Evolutionary conservation across 2,797 vertebrate genomes (phyloP).

Genomic region (Triplophysa bombifrons): DNA sequence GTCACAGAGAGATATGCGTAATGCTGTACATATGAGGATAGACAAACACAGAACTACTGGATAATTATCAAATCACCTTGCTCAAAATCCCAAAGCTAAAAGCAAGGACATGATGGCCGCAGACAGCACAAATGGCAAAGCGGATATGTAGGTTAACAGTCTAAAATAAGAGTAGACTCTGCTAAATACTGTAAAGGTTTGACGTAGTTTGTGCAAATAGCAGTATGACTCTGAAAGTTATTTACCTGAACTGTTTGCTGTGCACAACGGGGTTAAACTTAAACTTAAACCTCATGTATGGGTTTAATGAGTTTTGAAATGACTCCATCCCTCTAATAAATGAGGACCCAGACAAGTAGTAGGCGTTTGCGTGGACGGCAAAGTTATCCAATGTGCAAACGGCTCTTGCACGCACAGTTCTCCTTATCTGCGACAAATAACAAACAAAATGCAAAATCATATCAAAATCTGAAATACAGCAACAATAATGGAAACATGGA

Average conservation of each 20-base stretch:
- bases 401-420: not conserved
- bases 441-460: too few species aligned
- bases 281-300: not conserved
- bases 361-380: not conserved
- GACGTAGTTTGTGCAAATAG: not conserved
- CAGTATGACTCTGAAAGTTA: not conserved
- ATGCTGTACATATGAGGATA: conserved; percentile 1
- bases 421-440: not conserved
- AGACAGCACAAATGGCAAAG: not conserved
- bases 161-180: not conserved
- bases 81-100: not conserved
- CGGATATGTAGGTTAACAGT: not conserved
- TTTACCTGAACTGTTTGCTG: not conserved
- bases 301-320: not conserved
- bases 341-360: not conserved
- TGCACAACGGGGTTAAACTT: too few species aligned
- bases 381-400: not conserved
- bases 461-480: too few species aligned
- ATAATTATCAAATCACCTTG: not conserved
- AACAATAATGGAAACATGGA: too few species aligned
- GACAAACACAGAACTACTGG: not conserved
- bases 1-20: not conserved
- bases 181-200: not conserved
- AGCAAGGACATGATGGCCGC: not conserved
- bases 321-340: not conserved